Evolutionary conservation across 2,888 invertebrate species (phyloP).

Genomic region (Tachina fera): DNA sequence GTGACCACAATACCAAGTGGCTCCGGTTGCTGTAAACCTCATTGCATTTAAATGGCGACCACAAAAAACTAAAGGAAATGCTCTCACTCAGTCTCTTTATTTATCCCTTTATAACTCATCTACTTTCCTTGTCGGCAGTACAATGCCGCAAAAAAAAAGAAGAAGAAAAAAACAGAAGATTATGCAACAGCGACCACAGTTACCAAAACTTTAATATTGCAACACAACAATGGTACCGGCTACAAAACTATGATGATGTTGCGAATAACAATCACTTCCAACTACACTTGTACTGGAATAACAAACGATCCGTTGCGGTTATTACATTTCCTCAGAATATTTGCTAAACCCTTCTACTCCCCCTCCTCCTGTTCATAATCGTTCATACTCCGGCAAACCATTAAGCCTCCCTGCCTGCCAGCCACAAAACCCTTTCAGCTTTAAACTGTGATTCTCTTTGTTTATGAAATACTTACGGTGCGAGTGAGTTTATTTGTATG

Average conservation of each 20-base stretch:
- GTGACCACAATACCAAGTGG: constrained; percentile 67
- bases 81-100: constrained; percentile 34
- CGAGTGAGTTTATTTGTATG: background rate
- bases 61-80: constrained; percentile 51
- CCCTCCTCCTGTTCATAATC: too few species aligned
- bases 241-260: constrained; percentile 40
- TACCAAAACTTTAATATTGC: constrained; percentile 65
- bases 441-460: background rate
- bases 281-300: constrained; percentile 48
- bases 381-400: too few species aligned
- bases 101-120: constrained; percentile 4
- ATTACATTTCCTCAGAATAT: constrained; percentile 60
- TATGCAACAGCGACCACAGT: constrained; percentile 63
- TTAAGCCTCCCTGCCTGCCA: background rate
- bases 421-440: background rate
- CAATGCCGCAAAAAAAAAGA: background rate
- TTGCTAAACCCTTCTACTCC: background rate
- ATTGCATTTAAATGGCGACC: constrained; percentile 31
- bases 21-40: constrained; percentile 40
- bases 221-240: constrained; percentile 23
- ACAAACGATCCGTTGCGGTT: constrained; percentile 65
- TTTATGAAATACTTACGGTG: background rate
- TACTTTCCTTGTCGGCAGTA: background rate
- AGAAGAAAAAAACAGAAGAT: constrained; percentile 12
- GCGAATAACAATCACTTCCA: constrained; percentile 48